Conservation (phyloP, 2,888 invertebrate genomes). For the Celastrina argiolus region DNA sequence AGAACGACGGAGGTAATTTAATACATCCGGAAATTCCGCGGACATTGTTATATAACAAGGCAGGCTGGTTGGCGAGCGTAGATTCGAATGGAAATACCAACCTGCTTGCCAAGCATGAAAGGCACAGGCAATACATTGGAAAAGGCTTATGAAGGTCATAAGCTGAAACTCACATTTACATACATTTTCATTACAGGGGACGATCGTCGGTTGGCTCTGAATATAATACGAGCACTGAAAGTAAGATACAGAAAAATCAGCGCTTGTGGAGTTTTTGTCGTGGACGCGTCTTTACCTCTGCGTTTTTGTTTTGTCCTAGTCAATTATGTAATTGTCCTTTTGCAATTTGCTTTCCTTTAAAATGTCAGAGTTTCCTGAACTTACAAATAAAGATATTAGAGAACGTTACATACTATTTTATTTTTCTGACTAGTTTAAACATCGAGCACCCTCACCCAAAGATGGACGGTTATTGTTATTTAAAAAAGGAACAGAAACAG, state of each 20-base stretch:
- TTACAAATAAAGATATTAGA: neutral
- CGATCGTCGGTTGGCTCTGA: conserved; percentile 29
- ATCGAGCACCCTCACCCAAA: too few species aligned
- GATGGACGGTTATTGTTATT: too few species aligned
- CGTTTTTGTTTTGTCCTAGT: conserved; percentile 29
- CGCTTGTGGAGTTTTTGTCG: conserved; percentile 31
- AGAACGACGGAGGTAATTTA: too few species aligned
- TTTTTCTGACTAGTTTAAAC: too few species aligned
- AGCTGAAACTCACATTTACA: too few species aligned
- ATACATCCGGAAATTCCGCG: too few species aligned
- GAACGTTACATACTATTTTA: neutral
- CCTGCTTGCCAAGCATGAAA: too few species aligned
- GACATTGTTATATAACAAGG: too few species aligned
- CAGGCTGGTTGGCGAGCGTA: too few species aligned
- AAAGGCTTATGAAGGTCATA: neutral
- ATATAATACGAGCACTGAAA: conserved; percentile 27
- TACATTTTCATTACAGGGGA: conserved; percentile 29
- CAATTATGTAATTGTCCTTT: conserved; percentile 35
- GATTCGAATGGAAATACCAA: too few species aligned
- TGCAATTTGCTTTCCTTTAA: conserved; percentile 34
- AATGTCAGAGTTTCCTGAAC: neutral
- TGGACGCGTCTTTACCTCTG: conserved; percentile 34
- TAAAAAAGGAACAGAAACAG: too few species aligned
- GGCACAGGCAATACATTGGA: too few species aligned
- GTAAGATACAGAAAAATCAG: conserved; percentile 27